Percentiles rank a stretch among this genome's conserved stretches.
phyloP scores from a whole-genome alignment of 2,797 vertebrate genomes.

The Crocidura indochinensis region DNA sequence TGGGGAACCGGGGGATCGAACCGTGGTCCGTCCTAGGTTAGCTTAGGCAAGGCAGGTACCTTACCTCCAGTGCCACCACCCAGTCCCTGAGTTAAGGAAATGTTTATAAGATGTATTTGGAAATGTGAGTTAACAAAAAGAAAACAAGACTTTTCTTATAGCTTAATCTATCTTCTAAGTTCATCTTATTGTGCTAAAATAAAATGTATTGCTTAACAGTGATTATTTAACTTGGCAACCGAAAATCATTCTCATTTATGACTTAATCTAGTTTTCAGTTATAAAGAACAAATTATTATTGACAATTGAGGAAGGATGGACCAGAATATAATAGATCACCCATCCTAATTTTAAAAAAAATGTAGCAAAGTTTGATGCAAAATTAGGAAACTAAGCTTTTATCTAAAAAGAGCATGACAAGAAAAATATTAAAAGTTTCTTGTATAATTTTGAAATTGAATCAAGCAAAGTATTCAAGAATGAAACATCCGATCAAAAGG shows the following conservation, averaged over 20 bases:
- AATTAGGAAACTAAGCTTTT: background rate
- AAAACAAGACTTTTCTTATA: background rate
- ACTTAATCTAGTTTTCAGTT: background rate
- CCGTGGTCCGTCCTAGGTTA: too few species aligned
- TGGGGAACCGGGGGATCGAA: too few species aligned
- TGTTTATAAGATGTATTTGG: background rate
- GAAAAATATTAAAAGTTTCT: background rate
- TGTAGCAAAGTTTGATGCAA: background rate
- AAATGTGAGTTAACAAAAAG: background rate
- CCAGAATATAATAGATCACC: background rate
- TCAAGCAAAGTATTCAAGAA: background rate
- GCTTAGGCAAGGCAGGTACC: too few species aligned
- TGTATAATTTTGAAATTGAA: constrained; percentile 29
- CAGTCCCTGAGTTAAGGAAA: background rate
- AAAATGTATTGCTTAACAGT: background rate
- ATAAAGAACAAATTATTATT: background rate
- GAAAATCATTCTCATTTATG: background rate
- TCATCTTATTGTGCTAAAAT: background rate
- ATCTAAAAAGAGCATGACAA: background rate
- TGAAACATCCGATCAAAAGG: background rate
- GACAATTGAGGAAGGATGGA: too few species aligned
- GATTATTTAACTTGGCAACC: background rate
- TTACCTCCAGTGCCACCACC: too few species aligned
- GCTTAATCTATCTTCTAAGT: background rate
- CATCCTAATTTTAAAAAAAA: background rate